Evolutionary conservation across 2,113 vertebrate species (phyloP), one percentile per base, ranked within the genome.

Genomic region (Lasiurus cinereus): DNA sequence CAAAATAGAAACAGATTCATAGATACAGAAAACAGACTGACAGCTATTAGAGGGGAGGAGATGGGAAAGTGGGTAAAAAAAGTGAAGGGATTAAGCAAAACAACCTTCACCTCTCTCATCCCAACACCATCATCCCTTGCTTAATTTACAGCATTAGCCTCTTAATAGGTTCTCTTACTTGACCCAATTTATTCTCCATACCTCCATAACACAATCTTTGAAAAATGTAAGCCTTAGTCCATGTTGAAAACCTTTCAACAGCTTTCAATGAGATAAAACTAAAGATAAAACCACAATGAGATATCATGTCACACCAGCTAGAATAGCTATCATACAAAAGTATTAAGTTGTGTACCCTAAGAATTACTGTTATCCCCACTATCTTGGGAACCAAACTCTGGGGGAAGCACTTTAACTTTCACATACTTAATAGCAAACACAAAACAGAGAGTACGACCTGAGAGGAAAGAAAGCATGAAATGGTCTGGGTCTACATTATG

Each of bases 201-300:
- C 24, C 48, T 29, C 24, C 3, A 21, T 24, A 73, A 48, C 9
- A 54, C 0, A 3, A 18, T 66, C 52, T 76, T 72, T 46, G 8
- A 84, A 95, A 92, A 66, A 56, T 13, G 8, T 59, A 54, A 54
- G 72, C n/a, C 8, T 27, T 43, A n/a, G 29, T 72, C n/a, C 31
- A 39, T 90, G 21, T 69, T 29, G 6, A 18, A 77, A 76, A 59
- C 10, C 31, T 7, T 62, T 79, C 31, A 64, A 59, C 31, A 85
- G 13, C 21, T 70, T 77, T 87, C 50, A 46, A 6, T 96, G 64
- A 54, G 18, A 54, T 54, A 54, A 54, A 6, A 21, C 31, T 94
- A 39, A 84, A 93, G 16, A 62, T n/a, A 78, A 72, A 96, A 59
- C 31, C 22, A 79, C 36, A 78, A 59, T 70, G 39, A 70, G 22